These are phyloP conservation scores for Sturnus vulgaris DNA, from an alignment of 2,113 vertebrate species.

Conservation along the genomic window DNA sequence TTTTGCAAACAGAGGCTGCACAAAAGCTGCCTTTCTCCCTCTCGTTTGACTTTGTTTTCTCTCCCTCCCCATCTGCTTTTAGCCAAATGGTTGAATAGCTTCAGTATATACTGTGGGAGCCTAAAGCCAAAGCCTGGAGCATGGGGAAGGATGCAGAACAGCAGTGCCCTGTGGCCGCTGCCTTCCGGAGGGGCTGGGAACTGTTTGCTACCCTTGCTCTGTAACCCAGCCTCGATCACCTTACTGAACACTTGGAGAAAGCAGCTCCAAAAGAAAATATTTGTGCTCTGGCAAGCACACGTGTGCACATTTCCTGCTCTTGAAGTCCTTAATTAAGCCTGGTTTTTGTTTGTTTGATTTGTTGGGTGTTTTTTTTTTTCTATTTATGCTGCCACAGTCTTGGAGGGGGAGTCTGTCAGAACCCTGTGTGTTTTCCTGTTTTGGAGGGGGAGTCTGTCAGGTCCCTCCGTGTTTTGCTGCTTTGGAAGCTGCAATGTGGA, in stretches of 20 bases:
- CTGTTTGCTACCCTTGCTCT: background rate
- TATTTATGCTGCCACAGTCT: background rate
- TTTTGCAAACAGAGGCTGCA: slow-evolving; percentile 36
- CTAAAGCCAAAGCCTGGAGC: slow-evolving; percentile 40
- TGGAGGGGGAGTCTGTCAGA: background rate
- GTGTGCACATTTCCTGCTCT: slow-evolving; percentile 33
- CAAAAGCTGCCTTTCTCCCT: slow-evolving; percentile 69
- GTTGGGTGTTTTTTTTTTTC: background rate
- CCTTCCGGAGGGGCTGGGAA: slow-evolving; percentile 44
- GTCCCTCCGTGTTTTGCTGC: background rate
- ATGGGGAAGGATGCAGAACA: slow-evolving; percentile 31
- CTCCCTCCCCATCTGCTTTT: slow-evolving; percentile 61
- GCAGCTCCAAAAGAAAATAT: slow-evolving; percentile 29
- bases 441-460: background rate
- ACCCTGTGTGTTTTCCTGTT: background rate
- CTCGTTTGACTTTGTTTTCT: slow-evolving; percentile 59
- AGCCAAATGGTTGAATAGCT: slow-evolving; percentile 68
- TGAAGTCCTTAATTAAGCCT: slow-evolving; percentile 33
- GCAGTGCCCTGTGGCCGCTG: slow-evolving; percentile 30
- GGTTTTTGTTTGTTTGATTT: background rate
- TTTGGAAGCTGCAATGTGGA: background rate
- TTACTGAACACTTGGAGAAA: slow-evolving; percentile 32
- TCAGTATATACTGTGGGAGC: slow-evolving; percentile 55
- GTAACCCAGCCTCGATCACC: slow-evolving; percentile 14
- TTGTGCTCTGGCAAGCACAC: slow-evolving; percentile 30